Base-by-base conservation (phyloP, 2,888 invertebrate species). In the Sphinx pinastri region DNA sequence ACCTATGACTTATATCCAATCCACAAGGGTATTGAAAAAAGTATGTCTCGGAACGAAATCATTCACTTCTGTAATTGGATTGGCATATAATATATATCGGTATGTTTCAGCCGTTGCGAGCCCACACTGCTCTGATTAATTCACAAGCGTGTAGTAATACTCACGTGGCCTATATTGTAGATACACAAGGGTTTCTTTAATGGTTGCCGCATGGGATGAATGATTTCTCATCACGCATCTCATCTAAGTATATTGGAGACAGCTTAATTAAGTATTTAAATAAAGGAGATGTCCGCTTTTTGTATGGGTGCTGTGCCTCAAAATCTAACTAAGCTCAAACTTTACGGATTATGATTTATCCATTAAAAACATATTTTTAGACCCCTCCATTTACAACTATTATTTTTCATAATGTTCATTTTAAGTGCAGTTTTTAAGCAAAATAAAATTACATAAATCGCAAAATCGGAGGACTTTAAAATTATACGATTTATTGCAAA, bases 51-150 rank as follows among this genome's bases (percentile, higher is more conserved):
- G 55, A 71, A 71, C 71, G 68, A 63, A 49, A 63, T 68, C 68
- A 54, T 71, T 71, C 63, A 66, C 47, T 63, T 47, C 47, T 19
- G 60, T 71, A 71, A 71, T 71, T 49, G 68, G 68, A 71, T 71
- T 63, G 60, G 68, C 38, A 68, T 60, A 54, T n/a, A 25, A 60
- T 52, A 16, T 52, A 16, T 71, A 67, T 58, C 67, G 25, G 68
- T 55, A 54, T 63, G 55, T 66, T 69, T 55, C 68, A 67, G 67
- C 14, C 45, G 47, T 25, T 47, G n/a, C 10, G 52, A 67, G 55
- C 51, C 66, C 55, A 47, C n/a, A 63, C 49, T 49, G 63, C 63
- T 63, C 63, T 63, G 60, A 66, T 57, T 67, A 67, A 67, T 49
- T 67, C 67, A 63, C 16, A 58, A 52, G 14, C 51, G 59, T 59